Evolutionary conservation across 2,797 vertebrate species (phyloP).

Genomic region (Buceros bicornis): DNA sequence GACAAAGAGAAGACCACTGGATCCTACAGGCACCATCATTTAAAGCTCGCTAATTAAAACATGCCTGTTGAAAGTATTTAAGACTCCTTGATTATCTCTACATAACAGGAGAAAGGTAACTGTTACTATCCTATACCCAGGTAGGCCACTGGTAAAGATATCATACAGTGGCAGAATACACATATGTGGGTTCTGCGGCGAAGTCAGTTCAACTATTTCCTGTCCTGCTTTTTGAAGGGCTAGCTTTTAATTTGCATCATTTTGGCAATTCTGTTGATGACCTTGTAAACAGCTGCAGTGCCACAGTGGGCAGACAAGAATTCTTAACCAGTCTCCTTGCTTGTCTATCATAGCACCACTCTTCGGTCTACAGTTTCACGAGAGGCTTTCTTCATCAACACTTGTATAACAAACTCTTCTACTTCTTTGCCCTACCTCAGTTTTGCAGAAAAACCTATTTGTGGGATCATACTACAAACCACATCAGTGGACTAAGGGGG

Average conservation of each 20-base stretch:
- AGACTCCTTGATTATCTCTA: not conserved
- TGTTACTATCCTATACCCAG: not conserved
- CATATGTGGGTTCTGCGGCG: rapidly evolving
- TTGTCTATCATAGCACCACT: not conserved
- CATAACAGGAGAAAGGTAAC: not conserved
- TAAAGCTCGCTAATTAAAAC: not conserved
- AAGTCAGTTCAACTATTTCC: not conserved
- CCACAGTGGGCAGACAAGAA: not conserved
- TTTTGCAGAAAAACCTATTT: not conserved
- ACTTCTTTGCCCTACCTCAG: not conserved
- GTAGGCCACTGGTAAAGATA: not conserved
- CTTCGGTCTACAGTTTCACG: not conserved
- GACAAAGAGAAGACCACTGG: not conserved
- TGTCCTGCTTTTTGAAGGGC: not conserved
- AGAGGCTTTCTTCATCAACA: not conserved
- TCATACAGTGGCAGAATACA: not conserved
- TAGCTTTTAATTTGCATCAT: not conserved
- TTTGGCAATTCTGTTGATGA: not conserved
- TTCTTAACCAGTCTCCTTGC: not conserved
- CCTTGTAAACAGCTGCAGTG: not conserved
- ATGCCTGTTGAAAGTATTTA: not conserved
- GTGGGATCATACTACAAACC: not conserved
- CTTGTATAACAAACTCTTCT: not conserved
- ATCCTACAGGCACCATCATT: not conserved
- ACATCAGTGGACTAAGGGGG: not conserved